A percentile compares a stretch with the other conserved stretches of the same genome.
Evolutionary conservation across 2,113 vertebrate genomes (phyloP).

Genomic region (Oplegnathus fasciatus): DNA sequence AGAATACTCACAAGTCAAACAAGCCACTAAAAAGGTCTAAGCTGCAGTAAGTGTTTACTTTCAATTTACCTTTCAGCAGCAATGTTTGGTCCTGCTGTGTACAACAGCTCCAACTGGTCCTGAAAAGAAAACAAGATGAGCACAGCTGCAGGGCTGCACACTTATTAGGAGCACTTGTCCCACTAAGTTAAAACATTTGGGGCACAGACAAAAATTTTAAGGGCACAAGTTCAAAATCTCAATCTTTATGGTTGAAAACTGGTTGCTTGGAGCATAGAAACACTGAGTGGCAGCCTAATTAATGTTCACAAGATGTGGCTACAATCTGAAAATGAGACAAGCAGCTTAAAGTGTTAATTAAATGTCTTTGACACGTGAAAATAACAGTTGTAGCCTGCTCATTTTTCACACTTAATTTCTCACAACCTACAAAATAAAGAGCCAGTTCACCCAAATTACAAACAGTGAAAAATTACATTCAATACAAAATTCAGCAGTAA

Average conservation of each 20-base stretch:
- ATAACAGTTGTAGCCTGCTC: background rate
- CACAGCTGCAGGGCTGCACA: too few species aligned
- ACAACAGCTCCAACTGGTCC: conserved; percentile 94
- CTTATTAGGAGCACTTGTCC: too few species aligned
- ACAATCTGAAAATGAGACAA: background rate
- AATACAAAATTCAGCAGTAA: background rate
- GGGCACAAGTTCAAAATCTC: background rate
- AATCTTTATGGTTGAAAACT: background rate
- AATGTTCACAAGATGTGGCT: background rate
- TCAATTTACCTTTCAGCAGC: conserved; percentile 90
- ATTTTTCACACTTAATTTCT: background rate
- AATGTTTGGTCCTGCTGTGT: conserved; percentile 89
- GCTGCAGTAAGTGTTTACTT: background rate
- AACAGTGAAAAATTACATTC: background rate
- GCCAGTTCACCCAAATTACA: background rate
- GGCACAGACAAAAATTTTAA: background rate
- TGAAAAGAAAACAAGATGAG: conserved; percentile 75
- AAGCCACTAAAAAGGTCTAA: background rate
- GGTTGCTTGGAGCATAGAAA: background rate
- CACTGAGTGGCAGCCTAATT: background rate
- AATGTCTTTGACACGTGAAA: background rate
- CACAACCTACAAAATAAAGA: background rate
- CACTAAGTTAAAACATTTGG: too few species aligned
- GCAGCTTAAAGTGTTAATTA: background rate
- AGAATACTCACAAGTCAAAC: background rate